A percentile compares a stretch with the other conserved stretches of the same genome.
phyloP scores from a whole-genome alignment of 2,797 vertebrate species.

The Malacoraja senta region DNA sequence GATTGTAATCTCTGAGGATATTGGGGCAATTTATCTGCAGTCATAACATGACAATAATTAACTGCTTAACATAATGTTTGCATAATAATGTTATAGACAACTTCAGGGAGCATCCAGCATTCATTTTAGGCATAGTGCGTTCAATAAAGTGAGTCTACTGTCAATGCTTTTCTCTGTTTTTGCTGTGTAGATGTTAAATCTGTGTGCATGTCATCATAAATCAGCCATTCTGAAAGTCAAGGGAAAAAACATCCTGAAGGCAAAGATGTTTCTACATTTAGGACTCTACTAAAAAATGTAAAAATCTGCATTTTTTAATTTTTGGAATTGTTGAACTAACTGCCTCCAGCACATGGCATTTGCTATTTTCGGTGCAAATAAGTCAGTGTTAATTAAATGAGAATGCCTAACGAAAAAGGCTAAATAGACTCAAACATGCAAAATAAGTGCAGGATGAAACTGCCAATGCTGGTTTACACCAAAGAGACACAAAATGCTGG shows the following conservation, averaged over 20 bases:
- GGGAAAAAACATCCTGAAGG: not conserved
- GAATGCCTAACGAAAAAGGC: not conserved
- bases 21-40: not conserved
- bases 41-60: not conserved
- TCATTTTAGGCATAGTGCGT: not conserved
- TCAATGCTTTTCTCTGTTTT: not conserved
- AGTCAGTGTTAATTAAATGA: slow-evolving; percentile 1
- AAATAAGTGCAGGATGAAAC: no score
- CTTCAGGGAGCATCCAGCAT: not conserved
- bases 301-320: not conserved
- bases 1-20: not conserved
- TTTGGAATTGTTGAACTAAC: not conserved
- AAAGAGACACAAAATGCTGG: no score
- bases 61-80: not conserved
- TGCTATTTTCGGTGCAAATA: slow-evolving; percentile 24
- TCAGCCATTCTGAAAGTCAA: not conserved
- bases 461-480: no score
- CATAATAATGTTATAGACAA: not conserved
- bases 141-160: not conserved
- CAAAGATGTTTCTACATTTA: not conserved
- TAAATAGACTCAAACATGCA: not conserved
- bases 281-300: not conserved
- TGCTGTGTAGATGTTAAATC: not conserved
- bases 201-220: not conserved
- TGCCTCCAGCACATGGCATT: not conserved